These are phyloP conservation scores for Bombus balteatus DNA, from an alignment of 1,140 invertebrate species.

Conservation along the genomic window DNA sequence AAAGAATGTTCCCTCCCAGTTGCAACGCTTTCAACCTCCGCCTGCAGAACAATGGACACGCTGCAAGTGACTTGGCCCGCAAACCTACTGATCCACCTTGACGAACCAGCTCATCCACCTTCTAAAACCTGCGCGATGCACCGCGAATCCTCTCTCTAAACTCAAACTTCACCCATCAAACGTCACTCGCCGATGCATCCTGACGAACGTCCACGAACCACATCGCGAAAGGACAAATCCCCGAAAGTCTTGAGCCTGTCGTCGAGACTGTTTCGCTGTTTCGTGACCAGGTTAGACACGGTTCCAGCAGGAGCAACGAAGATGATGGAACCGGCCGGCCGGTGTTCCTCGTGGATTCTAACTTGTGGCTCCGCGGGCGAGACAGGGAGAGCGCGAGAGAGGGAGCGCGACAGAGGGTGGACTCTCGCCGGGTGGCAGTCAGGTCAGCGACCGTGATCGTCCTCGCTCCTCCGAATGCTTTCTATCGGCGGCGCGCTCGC, in stretches of 20 bases:
- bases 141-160: background rate
- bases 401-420: slow-evolving; percentile 48
- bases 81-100: no score
- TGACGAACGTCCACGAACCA: background rate
- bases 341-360: slow-evolving; percentile 50
- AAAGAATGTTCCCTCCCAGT: background rate
- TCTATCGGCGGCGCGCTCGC: slow-evolving; percentile 69
- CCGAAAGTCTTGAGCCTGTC: no score
- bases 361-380: slow-evolving; percentile 40
- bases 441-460: slow-evolving; percentile 59
- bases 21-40: no score
- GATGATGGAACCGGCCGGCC: slow-evolving; percentile 42
- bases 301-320: no score
- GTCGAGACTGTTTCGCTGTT: no score
- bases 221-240: background rate
- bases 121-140: background rate
- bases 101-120: background rate
- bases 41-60: background rate
- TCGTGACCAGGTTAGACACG: no score
- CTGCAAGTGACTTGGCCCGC: background rate
- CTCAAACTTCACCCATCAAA: background rate
- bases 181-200: background rate
- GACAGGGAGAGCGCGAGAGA: slow-evolving; percentile 3
- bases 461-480: slow-evolving; percentile 53
- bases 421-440: slow-evolving; percentile 56